Conservation (phyloP, 2,888 invertebrate genomes). For the Choristoneura rosaceana region DNA sequence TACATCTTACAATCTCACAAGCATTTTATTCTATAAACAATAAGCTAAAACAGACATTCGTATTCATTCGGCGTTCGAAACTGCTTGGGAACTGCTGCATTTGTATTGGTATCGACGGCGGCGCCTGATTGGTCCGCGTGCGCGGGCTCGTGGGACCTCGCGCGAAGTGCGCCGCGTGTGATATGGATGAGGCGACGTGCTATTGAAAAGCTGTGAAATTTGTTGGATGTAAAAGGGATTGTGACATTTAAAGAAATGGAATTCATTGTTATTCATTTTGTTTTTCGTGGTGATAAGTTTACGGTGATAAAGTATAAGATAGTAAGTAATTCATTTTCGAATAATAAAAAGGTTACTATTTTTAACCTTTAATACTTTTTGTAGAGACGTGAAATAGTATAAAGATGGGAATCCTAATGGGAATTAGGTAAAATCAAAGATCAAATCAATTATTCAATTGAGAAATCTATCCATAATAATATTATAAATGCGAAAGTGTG, state of each 20-base stretch:
- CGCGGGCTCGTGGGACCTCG: background rate
- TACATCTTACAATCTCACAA: constrained; percentile 7
- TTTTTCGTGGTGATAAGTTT: no score
- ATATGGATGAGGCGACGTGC: background rate
- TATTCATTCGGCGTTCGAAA: constrained; percentile 10
- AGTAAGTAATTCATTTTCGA: no score
- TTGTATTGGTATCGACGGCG: constrained; percentile 19
- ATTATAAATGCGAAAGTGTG: no score
- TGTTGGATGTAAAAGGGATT: background rate
- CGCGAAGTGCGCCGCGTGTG: constrained; percentile 4
- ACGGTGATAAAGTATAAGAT: no score
- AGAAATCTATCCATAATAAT: no score
- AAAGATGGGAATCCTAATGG: no score
- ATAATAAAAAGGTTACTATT: no score
- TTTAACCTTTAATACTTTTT: no score
- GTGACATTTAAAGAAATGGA: background rate
- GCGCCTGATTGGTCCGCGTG: constrained; percentile 4
- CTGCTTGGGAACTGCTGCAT: constrained; percentile 3
- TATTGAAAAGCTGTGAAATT: background rate
- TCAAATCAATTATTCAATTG: no score
- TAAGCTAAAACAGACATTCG: constrained; percentile 2
- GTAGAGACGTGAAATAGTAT: no score
- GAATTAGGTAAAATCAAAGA: no score
- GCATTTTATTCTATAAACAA: background rate
- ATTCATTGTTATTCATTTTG: background rate